Conservation (phyloP, 2,113 vertebrate species). For the Macrotis lagotis region DNA sequence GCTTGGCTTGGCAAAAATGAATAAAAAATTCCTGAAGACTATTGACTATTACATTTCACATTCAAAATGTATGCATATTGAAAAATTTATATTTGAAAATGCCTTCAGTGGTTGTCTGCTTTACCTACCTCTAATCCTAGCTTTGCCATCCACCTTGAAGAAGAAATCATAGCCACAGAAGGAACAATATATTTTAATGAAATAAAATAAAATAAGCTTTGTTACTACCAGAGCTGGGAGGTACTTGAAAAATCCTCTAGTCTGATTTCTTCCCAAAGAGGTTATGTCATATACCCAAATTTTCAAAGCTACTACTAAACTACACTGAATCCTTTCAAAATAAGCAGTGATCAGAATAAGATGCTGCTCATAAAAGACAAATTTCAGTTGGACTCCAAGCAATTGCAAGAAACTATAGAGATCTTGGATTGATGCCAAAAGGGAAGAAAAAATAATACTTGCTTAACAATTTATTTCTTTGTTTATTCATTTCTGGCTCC, state of each 20-base stretch:
- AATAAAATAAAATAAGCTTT: background rate
- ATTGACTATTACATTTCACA: background rate
- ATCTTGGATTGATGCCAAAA: background rate
- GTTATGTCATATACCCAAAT: background rate
- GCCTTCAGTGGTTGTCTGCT: background rate
- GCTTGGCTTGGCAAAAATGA: background rate
- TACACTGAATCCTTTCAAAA: background rate
- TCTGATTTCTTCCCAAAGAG: background rate
- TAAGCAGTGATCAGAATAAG: background rate
- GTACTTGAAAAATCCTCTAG: background rate
- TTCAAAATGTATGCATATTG: background rate
- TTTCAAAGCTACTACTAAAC: background rate
- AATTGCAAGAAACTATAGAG: background rate
- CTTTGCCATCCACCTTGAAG: background rate
- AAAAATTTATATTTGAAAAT: background rate
- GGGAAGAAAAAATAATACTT: background rate
- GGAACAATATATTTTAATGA: background rate
- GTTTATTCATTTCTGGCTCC: background rate
- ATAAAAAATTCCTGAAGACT: background rate
- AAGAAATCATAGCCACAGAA: background rate
- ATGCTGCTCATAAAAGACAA: background rate
- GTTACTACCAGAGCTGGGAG: background rate
- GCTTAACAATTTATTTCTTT: background rate
- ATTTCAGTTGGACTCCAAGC: background rate
- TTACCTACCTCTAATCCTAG: background rate